A percentile compares a stretch with the other conserved stretches of the same genome.
Evolutionary conservation across 2,113 vertebrate genomes (phyloP).

Genomic region (Sinocyclocheilus anophthalmus): DNA sequence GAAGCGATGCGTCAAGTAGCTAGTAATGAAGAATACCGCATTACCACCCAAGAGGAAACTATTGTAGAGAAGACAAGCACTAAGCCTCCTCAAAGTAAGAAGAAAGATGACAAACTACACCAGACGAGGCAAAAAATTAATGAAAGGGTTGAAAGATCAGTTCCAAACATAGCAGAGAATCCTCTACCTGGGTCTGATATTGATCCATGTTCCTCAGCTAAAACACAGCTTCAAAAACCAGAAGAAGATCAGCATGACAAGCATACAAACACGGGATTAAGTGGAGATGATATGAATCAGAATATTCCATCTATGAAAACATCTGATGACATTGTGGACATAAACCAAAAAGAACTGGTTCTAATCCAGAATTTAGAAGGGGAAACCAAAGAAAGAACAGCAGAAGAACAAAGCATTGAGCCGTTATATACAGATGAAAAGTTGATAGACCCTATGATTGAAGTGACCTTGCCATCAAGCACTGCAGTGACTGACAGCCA

Average conservation of each 20-base stretch:
- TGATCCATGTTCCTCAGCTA: background rate
- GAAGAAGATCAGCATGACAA: constrained; percentile 17
- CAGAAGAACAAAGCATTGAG: constrained; percentile 1
- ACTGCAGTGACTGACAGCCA: background rate
- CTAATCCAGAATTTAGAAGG: background rate
- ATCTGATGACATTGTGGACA: constrained; percentile 16
- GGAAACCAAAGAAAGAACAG: constrained; percentile 11
- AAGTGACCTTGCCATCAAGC: background rate
- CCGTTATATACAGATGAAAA: constrained; percentile 2
- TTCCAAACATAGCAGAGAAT: background rate
- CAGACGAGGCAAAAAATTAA: constrained; percentile 39
- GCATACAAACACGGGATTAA: background rate
- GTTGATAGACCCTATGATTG: background rate
- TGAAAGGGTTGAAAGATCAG: background rate
- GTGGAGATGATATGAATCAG: background rate
- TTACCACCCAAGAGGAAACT: background rate
- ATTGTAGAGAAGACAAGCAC: background rate
- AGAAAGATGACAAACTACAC: constrained; percentile 61
- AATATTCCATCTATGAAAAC: background rate
- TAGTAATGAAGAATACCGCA: constrained; percentile 60
- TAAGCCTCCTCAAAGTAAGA: constrained; percentile 25
- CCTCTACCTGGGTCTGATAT: constrained; percentile 7
- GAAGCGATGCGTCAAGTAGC: constrained; percentile 65
- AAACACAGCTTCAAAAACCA: background rate
- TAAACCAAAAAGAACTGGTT: constrained; percentile 24